phyloP scores from a whole-genome alignment of 2,888 invertebrate species.

The Zelleria hepariella region DNA sequence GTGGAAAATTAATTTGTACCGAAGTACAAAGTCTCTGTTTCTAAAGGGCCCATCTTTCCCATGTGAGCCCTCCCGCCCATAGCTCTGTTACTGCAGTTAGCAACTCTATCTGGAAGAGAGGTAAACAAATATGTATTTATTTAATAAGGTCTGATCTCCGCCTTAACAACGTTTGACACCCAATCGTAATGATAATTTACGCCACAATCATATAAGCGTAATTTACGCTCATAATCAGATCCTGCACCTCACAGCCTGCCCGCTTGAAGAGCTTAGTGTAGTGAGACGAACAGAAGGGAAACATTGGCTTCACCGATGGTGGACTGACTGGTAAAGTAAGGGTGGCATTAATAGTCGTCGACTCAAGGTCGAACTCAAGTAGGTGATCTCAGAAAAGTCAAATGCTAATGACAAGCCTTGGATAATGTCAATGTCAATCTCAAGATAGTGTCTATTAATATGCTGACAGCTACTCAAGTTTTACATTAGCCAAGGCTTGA shows the following conservation, averaged over 20 bases:
- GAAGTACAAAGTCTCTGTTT: too few relatives aligned
- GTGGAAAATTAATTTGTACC: too few relatives aligned
- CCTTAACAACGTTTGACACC: conserved; percentile 1
- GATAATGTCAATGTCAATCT: too few relatives aligned
- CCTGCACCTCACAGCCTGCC: neutral
- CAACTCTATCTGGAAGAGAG: conserved; percentile 3
- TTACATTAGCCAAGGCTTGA: too few relatives aligned
- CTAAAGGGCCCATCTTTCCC: too few relatives aligned
- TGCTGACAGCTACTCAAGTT: too few relatives aligned
- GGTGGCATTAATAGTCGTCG: neutral
- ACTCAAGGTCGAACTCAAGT: too few relatives aligned
- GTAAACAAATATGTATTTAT: conserved; percentile 67
- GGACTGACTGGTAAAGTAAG: neutral
- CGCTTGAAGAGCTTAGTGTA: neutral
- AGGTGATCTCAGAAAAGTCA: too few relatives aligned
- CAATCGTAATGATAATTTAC: conserved; percentile 5
- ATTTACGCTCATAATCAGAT: conserved; percentile 3
- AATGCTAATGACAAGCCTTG: too few relatives aligned
- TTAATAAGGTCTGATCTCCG: conserved; percentile 45
- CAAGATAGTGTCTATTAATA: too few relatives aligned
- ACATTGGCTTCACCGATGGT: neutral
- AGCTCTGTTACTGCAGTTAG: neutral
- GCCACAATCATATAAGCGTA: neutral
- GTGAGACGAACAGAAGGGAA: neutral
- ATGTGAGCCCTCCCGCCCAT: neutral